Evolutionary conservation across 2,113 vertebrate genomes (phyloP).

Genomic region (Motacilla alba): DNA sequence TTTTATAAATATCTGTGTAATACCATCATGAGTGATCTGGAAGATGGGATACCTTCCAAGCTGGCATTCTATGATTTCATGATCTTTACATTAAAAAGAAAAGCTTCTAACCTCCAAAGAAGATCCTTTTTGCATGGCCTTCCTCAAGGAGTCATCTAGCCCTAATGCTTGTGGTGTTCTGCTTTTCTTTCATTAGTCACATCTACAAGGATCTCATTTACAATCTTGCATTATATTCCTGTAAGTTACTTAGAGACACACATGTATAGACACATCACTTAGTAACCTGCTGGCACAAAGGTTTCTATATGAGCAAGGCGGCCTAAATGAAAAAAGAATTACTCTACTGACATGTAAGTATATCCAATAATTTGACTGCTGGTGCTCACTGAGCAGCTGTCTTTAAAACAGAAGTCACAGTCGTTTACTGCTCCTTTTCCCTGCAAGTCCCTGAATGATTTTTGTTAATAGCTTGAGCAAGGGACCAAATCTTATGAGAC

Average conservation of each 20-base stretch:
- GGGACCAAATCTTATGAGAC: conserved; percentile 3
- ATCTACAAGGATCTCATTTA: neutral
- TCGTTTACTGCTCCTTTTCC: neutral
- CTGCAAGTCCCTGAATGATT: neutral
- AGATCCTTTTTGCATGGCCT: neutral
- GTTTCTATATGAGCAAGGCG: neutral
- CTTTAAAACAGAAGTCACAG: neutral
- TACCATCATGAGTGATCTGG: neutral
- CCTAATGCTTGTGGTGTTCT: neutral
- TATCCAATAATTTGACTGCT: neutral
- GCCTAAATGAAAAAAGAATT: neutral
- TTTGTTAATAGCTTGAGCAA: neutral
- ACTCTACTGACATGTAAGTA: neutral
- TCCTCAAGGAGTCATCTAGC: neutral
- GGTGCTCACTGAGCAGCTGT: neutral
- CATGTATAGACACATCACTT: neutral
- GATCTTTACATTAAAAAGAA: neutral
- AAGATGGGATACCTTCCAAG: neutral
- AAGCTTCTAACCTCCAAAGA: neutral
- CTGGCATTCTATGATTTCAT: neutral
- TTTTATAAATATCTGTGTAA: neutral
- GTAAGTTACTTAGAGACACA: neutral
- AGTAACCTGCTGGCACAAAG: neutral
- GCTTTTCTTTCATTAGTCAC: neutral
- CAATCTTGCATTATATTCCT: neutral